phyloP scores from a whole-genome alignment of 2,888 invertebrate genomes.

The Polietes domitor region DNA sequence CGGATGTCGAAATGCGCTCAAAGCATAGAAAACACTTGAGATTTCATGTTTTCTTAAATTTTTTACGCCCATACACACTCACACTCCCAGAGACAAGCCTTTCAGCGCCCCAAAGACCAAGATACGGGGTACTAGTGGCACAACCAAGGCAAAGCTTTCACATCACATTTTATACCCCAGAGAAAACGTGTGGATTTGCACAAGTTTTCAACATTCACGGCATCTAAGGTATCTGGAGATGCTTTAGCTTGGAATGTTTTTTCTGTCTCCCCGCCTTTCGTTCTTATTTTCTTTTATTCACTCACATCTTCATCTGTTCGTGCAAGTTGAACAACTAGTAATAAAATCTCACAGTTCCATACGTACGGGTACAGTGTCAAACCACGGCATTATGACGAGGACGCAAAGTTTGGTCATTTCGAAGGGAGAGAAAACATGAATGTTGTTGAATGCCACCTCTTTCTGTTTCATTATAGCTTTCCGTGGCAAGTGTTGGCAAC shows the following conservation, averaged over 20 bases:
- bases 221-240: slow-evolving; percentile 14
- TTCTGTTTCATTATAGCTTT: too few species aligned
- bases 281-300: not conserved
- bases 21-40: slow-evolving; percentile 74
- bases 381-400: not conserved
- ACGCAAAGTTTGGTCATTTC: too few species aligned
- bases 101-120: slow-evolving; percentile 31
- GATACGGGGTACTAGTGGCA: not conserved
- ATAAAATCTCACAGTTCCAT: not conserved
- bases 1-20: slow-evolving; percentile 72
- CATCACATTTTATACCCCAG: slow-evolving; percentile 14
- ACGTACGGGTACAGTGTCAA: not conserved
- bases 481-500: too few species aligned
- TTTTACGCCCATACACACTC: slow-evolving; percentile 33
- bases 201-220: slow-evolving; percentile 10
- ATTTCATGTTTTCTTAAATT: slow-evolving; percentile 66
- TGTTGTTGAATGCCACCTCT: too few species aligned
- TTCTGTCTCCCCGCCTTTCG: not conserved
- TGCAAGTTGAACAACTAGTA: not conserved
- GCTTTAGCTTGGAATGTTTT: not conserved
- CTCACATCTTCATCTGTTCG: not conserved
- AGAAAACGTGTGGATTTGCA: slow-evolving; percentile 24
- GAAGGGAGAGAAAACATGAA: too few species aligned
- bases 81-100: not conserved
- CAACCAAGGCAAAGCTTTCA: not conserved